phyloP scores from a whole-genome alignment of 2,797 vertebrate genomes.

The Chromis chromis region DNA sequence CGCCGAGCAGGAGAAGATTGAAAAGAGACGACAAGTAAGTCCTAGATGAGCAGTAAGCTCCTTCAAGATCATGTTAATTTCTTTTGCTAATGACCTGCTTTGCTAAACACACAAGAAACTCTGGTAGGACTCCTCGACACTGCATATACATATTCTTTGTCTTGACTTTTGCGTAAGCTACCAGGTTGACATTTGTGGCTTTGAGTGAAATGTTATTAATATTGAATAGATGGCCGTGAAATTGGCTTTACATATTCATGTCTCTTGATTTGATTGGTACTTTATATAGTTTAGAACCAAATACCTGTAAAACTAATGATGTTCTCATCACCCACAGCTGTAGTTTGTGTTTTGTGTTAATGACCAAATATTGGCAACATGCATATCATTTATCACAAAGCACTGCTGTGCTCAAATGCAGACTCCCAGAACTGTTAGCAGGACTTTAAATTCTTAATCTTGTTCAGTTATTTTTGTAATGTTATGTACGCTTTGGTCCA shows the following conservation, averaged over 20 bases:
- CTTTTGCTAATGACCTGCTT: not conserved
- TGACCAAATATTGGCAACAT: no score
- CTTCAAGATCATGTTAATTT: not conserved
- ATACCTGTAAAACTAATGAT: no score
- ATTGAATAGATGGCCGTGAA: no score
- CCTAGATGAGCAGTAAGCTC: not conserved
- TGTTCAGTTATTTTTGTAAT: not conserved
- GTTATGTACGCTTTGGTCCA: not conserved
- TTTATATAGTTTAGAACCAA: no score
- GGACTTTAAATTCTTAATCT: not conserved
- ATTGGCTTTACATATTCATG: no score
- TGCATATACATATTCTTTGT: no score
- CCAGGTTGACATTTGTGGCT: not conserved
- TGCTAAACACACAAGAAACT: not conserved
- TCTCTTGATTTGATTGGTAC: no score
- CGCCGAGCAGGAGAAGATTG: slow-evolving; percentile 95
- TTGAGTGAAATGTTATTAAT: rapidly evolving
- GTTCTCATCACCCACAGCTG: no score
- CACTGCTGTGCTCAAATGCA: not conserved
- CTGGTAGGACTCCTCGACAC: no score
- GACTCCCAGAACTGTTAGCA: not conserved
- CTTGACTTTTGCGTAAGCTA: no score
- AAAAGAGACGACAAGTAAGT: slow-evolving; percentile 90
- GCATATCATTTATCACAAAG: no score
- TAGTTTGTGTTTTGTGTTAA: no score